Base-by-base conservation (phyloP, 1,140 invertebrate species). In the Tenebrio molitor region DNA sequence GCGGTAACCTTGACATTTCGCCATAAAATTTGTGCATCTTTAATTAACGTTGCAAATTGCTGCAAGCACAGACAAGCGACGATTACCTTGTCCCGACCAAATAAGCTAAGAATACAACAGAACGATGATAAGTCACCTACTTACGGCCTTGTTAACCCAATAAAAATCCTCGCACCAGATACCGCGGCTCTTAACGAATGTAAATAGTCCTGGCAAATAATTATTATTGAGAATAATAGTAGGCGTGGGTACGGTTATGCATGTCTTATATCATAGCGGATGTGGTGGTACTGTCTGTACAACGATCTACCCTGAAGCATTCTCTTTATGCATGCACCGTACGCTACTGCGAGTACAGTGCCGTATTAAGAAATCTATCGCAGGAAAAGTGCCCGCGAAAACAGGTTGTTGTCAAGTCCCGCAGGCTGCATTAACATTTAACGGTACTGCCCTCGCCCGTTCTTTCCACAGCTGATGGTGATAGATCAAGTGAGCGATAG, bases 131-230 rank as follows among this genome's bases (percentile, higher is more conserved):
- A 39, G 21, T 53, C 46, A 58, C 50, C 50, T 58, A 58, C 50
- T 58, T 53, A 53, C n/a, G 46, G 46, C 46, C 46, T 53, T 58
- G 50, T 58, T 58, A 33, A 29, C 10, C 21, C 50, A 58, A 29
- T 58, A 58, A 53, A 53, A 53, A 23, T 29, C 17, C 19, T 53
- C 46, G 46, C 46, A 53, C 46, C 14, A 23, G 46, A 53, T 53
- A 23, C 12, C 36, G 36, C 36, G 12, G 3, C 2, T 39, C 3
- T 8, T 2, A 39, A 39, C 36, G 36, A 39, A 39, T 39, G 36
- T 12, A 39, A 39, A 39, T 25, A 23, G 46, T 53, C 21, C 46
- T 10, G 10, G 2, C 44, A 50, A 53, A 19, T 53, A 53, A 53
- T 50, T 21, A 53, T 39, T 39, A 46, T 17, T 46, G 12, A n/a